Conservation (phyloP, 2,113 vertebrate genomes). For the Irena cyanogastra region DNA sequence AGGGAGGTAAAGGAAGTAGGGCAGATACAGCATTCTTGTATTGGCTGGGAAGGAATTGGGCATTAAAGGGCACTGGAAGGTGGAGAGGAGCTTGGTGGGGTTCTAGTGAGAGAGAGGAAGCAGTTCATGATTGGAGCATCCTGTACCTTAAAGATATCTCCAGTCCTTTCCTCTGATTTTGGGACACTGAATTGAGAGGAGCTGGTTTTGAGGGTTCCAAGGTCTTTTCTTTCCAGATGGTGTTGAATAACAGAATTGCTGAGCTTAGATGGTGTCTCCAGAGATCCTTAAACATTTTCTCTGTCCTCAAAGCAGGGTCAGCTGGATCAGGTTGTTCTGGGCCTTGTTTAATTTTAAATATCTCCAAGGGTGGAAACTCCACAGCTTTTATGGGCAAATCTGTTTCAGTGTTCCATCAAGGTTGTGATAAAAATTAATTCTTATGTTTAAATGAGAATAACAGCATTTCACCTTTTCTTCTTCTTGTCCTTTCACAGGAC, state of each 20-base stretch:
- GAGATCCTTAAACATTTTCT: neutral
- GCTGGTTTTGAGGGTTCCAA: neutral
- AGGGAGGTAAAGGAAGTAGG: neutral
- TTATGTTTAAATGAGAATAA: neutral
- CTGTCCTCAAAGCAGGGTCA: neutral
- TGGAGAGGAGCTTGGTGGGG: neutral
- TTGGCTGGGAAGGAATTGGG: neutral
- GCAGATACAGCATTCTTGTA: accelerated
- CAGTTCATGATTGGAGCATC: neutral
- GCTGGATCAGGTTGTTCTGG: neutral
- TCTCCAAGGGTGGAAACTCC: neutral
- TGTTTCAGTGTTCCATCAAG: neutral
- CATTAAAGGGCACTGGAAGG: neutral
- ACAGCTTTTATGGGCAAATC: neutral
- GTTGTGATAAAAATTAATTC: neutral
- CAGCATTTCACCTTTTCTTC: neutral
- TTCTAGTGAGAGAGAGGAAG: neutral
- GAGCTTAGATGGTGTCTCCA: neutral
- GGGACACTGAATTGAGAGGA: neutral
- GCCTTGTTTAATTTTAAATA: neutral
- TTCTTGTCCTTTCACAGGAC: neutral
- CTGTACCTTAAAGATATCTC: neutral
- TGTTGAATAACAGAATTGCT: neutral
- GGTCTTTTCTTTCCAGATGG: neutral
- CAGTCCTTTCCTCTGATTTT: neutral